These are phyloP conservation scores for Ammodytes dubius DNA, from an alignment of 2,113 vertebrate genomes.

Conservation along the genomic window DNA sequence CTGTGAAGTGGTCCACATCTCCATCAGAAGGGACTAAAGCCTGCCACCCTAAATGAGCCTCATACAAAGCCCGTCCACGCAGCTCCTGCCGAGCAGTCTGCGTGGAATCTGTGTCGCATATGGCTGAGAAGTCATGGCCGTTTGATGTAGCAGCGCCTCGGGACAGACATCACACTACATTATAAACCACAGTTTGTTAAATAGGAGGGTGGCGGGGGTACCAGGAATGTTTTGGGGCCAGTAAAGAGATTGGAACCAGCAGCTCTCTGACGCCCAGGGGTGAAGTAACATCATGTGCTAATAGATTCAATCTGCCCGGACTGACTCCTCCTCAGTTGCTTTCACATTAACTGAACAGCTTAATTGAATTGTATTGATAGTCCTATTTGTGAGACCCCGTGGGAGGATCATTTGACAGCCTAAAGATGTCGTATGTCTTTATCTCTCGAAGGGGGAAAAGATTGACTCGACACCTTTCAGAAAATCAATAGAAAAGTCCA, in stretches of 20 bases:
- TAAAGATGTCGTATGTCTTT: neutral
- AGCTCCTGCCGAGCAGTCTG: slow-evolving; percentile 52
- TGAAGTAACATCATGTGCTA: slow-evolving; percentile 53
- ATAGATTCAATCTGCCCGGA: slow-evolving; percentile 74
- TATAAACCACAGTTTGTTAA: slow-evolving; percentile 77
- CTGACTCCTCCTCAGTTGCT: slow-evolving; percentile 32
- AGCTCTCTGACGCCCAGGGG: slow-evolving; percentile 56
- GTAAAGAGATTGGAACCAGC: slow-evolving; percentile 69
- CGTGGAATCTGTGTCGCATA: slow-evolving; percentile 67
- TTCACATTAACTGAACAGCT: slow-evolving; percentile 17
- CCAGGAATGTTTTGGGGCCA: slow-evolving; percentile 59
- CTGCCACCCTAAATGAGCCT: slow-evolving; percentile 51
- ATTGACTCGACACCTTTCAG: neutral
- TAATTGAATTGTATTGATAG: neutral
- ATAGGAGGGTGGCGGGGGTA: slow-evolving; percentile 15
- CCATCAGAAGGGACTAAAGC: slow-evolving; percentile 43
- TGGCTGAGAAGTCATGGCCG: slow-evolving; percentile 53
- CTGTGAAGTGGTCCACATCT: slow-evolving; percentile 34
- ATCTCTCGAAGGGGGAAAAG: neutral
- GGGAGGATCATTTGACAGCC: neutral
- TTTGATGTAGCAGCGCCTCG: slow-evolving; percentile 75
- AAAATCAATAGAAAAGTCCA: neutral
- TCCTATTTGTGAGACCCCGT: neutral
- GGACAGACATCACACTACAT: slow-evolving; percentile 80
- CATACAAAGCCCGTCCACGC: slow-evolving; percentile 48